Conservation (phyloP, 2,797 vertebrate genomes). For the Sebastes nivosus region DNA sequence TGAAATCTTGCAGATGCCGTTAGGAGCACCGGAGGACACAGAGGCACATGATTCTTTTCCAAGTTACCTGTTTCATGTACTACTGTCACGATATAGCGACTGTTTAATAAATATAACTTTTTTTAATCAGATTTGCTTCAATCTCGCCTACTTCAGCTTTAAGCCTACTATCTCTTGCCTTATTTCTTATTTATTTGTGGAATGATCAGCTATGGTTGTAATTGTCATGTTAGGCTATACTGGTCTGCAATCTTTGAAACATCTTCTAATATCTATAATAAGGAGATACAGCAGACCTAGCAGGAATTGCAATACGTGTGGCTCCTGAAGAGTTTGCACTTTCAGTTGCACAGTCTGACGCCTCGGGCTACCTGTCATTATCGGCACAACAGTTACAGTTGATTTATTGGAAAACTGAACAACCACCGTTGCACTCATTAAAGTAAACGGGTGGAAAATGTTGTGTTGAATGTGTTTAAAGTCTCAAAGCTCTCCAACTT, state of each 20-base stretch:
- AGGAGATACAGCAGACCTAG: neutral
- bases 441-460: neutral
- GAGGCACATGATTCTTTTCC: too few species aligned
- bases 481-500: neutral
- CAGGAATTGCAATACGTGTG: neutral
- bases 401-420: neutral
- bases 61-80: too few species aligned
- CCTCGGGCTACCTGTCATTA: neutral
- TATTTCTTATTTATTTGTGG: neutral
- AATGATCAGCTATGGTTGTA: neutral
- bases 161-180: neutral
- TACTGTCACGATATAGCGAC: too few species aligned
- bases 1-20: too few species aligned
- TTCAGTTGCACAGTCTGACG: neutral
- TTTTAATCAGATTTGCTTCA: too few species aligned
- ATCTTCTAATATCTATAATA: neutral
- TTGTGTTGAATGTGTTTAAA: neutral
- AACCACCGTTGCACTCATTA: neutral
- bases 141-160: too few species aligned
- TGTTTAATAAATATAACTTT: too few species aligned
- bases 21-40: too few species aligned
- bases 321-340: neutral
- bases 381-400: too few species aligned
- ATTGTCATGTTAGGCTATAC: neutral
- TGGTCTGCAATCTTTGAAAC: neutral